A percentile compares a stretch with the other conserved stretches of the same genome.
Evolutionary conservation across 2,888 invertebrate species (phyloP).

Genomic region (Andrena camellia): DNA sequence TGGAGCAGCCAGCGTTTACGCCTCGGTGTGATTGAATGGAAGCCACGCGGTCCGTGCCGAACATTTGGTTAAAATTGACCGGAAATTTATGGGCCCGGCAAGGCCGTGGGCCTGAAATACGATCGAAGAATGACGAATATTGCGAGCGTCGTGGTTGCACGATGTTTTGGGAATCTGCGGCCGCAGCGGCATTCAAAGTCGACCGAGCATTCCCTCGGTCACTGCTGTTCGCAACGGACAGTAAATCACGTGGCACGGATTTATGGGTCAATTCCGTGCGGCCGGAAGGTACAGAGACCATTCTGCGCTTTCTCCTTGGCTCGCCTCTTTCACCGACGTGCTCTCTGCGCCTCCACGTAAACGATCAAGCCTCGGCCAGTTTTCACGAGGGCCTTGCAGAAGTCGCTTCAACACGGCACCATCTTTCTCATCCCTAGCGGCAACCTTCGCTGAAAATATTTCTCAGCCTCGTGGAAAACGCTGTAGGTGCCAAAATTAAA

Average conservation of each 20-base stretch:
- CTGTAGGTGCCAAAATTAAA: too few species aligned
- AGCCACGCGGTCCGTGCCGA: background rate
- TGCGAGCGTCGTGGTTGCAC: constrained; percentile 40
- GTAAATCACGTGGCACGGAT: constrained; percentile 77
- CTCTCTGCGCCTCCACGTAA: background rate
- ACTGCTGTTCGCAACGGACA: constrained; percentile 14
- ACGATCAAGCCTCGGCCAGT: constrained; percentile 19
- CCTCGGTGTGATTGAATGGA: background rate
- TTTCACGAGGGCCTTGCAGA: constrained; percentile 28
- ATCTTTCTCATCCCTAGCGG: background rate
- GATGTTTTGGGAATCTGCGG: constrained; percentile 78
- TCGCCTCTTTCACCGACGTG: constrained; percentile 34
- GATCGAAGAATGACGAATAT: constrained; percentile 29
- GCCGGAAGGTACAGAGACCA: constrained; percentile 33
- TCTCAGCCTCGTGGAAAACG: too few species aligned
- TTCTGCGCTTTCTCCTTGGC: constrained; percentile 68
- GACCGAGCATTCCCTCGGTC: constrained; percentile 35
- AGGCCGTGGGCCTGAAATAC: constrained; percentile 7
- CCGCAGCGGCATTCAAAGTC: constrained; percentile 69
- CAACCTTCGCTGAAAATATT: background rate
- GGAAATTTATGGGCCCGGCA: constrained; percentile 33
- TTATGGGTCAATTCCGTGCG: constrained; percentile 77
- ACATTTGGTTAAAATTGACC: constrained; percentile 10
- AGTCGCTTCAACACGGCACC: background rate
- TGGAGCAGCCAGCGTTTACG: too few species aligned